Evolutionary conservation across 2,888 invertebrate species (phyloP).

Genomic region (Tachina grossa): DNA sequence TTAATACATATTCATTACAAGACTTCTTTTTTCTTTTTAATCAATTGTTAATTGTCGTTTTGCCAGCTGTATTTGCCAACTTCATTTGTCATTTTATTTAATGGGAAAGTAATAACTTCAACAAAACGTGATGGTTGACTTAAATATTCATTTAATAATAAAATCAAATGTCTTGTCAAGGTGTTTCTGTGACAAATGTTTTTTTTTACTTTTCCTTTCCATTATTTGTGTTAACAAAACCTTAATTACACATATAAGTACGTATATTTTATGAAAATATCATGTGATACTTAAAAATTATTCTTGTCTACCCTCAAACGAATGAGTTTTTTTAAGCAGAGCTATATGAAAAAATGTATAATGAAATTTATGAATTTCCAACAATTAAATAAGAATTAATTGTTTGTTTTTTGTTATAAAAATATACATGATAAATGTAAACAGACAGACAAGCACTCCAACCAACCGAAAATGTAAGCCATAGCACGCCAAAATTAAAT

Average conservation of each 20-base stretch:
- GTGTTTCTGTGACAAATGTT: constrained; percentile 62
- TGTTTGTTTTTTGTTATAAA: constrained; percentile 64
- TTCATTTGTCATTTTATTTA: neutral
- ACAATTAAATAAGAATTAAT: constrained; percentile 68
- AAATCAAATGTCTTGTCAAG: constrained; percentile 35
- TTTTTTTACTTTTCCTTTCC: neutral
- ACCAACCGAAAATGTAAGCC: constrained; percentile 30
- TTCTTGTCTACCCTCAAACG: neutral
- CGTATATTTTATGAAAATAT: neutral
- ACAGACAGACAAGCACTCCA: constrained; percentile 29
- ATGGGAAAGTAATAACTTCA: constrained; percentile 25
- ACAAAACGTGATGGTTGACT: constrained; percentile 37
- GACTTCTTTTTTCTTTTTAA: too few relatives aligned
- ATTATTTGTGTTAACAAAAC: constrained; percentile 15
- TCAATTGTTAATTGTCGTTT: too few relatives aligned
- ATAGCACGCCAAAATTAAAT: constrained; percentile 37
- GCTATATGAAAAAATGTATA: constrained; percentile 27
- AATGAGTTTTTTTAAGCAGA: neutral
- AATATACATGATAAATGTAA: constrained; percentile 53
- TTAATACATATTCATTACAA: too few relatives aligned
- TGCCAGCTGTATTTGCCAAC: neutral
- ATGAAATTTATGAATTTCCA: constrained; percentile 52
- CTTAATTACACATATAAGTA: neutral
- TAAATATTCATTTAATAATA: constrained; percentile 31
- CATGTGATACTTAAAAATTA: constrained; percentile 16